Evolutionary conservation across 2,113 vertebrate species (phyloP).

Genomic region (Myiopsitta monachus): DNA sequence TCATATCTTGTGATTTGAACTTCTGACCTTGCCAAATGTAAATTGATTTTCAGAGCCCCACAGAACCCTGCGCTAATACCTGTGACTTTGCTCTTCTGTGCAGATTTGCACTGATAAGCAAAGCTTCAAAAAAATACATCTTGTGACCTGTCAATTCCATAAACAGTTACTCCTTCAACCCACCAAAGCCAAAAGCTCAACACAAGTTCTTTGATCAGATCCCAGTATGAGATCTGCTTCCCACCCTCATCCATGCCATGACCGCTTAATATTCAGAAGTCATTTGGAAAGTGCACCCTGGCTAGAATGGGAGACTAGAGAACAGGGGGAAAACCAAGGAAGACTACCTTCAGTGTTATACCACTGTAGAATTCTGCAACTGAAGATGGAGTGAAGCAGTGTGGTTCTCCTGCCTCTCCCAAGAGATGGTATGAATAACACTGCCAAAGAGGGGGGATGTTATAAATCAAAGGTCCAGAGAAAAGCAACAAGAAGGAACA

Average conservation of each 20-base stretch:
- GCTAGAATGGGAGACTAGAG: background rate
- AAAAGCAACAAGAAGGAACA: background rate
- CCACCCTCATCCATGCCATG: background rate
- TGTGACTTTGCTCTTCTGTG: background rate
- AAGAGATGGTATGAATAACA: background rate
- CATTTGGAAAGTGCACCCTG: background rate
- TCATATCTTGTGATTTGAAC: background rate
- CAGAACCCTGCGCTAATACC: background rate
- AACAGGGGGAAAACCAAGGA: background rate
- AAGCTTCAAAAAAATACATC: background rate
- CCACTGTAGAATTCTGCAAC: background rate
- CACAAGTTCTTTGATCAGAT: background rate
- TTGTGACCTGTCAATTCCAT: background rate
- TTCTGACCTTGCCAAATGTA: background rate
- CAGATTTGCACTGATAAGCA: background rate
- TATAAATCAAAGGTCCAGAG: background rate
- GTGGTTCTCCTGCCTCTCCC: background rate
- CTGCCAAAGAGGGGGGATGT: background rate
- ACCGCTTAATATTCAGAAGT: background rate
- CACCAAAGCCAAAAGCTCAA: background rate
- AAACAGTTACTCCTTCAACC: background rate
- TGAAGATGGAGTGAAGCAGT: background rate
- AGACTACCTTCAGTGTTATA: background rate
- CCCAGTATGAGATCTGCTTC: background rate
- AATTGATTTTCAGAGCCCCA: background rate